Evolutionary conservation across 1,140 invertebrate species (phyloP), one percentile per base, ranked within the genome.

Genomic region (Sminthurides bifidus): DNA sequence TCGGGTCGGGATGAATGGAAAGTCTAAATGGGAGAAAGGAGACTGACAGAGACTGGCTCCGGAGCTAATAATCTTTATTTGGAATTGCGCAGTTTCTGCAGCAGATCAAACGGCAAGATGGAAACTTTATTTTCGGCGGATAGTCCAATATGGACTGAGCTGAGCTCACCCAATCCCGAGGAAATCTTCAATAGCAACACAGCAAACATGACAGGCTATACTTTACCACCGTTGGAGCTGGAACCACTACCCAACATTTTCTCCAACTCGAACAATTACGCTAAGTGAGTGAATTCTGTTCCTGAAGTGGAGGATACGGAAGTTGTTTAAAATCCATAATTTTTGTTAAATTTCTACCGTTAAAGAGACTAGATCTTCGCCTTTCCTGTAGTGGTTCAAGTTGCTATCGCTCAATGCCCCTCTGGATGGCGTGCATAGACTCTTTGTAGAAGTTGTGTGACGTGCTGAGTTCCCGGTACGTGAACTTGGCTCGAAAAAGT

Each of bases 121-220:
- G 62, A 64, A 44, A 52, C 55, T 35, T 56, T 63, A 43, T 63
- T 63, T 60, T 55, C 55, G 37, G 53, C 52, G 15, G 55, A 60
- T 29, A 58, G 56, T 60, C 58, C 58, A 33, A 52, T 57, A 38
- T 64, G 62, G 58, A 53, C 58, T 38, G 58, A 60, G 33, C 37
- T 63, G 23, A 60, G 54, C 35, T 60, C 54, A 46, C 58, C 58
- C 19, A 51, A 44, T 19, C 53, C 56, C n/a, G 58, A 60, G 43
- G 58, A 60, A 40, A 56, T 58, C 41, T 60, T 63, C 48, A 56
- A 21, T 26, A 33, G 52, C 45, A 54, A 45, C 35, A 43, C 51
- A 3, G 54, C 59, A 23, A 63, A 51, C 30, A 60, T 63, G 58
- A 54, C 58, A n/a, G 51, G 55, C 35, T 64, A 60, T 41, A 46